Conservation (phyloP, 2,113 vertebrate species). For the Nymphicus hollandicus region DNA sequence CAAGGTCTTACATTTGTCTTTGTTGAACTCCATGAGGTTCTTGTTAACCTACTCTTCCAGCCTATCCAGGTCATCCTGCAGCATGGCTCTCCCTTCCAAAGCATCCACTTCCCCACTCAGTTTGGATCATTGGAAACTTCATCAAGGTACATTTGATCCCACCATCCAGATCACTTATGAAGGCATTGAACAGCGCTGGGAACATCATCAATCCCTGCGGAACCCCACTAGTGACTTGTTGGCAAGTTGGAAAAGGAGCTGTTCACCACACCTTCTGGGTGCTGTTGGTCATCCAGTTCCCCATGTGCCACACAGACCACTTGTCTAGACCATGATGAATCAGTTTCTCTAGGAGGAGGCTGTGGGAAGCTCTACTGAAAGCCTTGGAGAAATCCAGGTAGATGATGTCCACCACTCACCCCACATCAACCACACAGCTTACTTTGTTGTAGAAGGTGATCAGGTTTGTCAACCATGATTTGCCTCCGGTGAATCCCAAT, state of each 20-base stretch:
- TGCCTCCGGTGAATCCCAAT: neutral
- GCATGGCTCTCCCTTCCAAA: neutral
- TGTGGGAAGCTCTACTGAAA: neutral
- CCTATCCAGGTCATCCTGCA: neutral
- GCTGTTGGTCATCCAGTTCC: neutral
- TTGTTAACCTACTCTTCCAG: neutral
- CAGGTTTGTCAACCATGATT: neutral
- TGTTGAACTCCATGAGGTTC: neutral
- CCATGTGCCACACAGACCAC: neutral
- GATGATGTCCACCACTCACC: neutral
- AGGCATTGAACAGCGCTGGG: neutral
- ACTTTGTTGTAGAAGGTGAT: neutral
- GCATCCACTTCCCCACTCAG: neutral
- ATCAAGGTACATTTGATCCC: neutral
- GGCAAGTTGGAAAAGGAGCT: neutral
- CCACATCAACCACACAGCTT: neutral
- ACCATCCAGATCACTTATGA: neutral
- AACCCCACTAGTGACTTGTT: neutral
- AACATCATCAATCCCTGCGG: neutral
- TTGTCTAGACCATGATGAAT: neutral
- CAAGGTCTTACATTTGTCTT: neutral
- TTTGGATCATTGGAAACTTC: neutral
- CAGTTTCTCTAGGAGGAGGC: neutral
- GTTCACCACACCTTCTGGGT: neutral
- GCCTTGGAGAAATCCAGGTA: neutral